Base-by-base conservation (phyloP, 2,797 vertebrate species). In the Spondyliosoma cantharus region DNA sequence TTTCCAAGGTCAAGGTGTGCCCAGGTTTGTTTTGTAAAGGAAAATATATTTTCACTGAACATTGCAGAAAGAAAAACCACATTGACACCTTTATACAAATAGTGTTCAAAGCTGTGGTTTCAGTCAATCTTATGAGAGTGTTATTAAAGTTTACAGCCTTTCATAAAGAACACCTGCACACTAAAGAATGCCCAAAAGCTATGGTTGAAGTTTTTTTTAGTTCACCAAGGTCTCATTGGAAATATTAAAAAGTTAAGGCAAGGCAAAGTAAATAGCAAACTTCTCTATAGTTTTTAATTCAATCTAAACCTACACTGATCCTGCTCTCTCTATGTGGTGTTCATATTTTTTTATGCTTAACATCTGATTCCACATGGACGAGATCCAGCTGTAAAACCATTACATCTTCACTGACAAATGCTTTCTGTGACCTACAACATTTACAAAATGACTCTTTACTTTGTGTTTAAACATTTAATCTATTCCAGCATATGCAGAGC, bases 1-100 rank as follows among this genome's bases (percentile, higher is more conserved):
- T 65, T 53, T 75, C 37, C 68, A 83, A 78, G 79, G 76, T 82
- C 78, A 77, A 80, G 20, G 50, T 74, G 62, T 56, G 4, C 37
- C 45, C 29, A 42, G 3, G 59, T 78, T 72, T 83, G 48, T 72
- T 84, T 50, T 17, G 43, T 50, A 76, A 78, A 50, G 9, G 19
- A 49, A 17, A 82, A 78, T 69, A 79, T 75, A 76, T 53, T 17
- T 8, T 20, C 54, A n/a, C 19, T 15, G 12, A 12, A 32, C 29
- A 32, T 32, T 32, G 29, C 29, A 7, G 1, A 27, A 19, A 29
- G 14, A 37, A 66, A 61, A 24, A 27, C 37, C 66, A 56, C 15
- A 9, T 17, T 56, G 19, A 48, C 13, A 17, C 50, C 19, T 45
- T 48, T 60, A 32, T 32, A 72, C 42, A 63, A 67, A 66, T 0